These are phyloP conservation scores for Muntiacus reevesi DNA, from an alignment of 2,113 vertebrate genomes.

Conservation along the genomic window DNA sequence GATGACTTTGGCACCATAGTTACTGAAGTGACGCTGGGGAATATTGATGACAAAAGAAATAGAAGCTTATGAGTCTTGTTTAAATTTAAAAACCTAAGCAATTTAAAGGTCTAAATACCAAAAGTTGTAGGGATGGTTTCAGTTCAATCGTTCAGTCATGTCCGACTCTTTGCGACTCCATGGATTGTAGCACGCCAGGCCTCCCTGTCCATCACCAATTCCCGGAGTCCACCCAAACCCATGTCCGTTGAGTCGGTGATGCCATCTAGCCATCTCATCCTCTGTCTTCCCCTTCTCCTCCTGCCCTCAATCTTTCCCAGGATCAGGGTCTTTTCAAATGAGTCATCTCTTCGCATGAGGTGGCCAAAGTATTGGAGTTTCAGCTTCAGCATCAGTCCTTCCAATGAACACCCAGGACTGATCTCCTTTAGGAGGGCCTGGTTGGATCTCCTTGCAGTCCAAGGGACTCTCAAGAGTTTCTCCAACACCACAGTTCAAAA, in stretches of 20 bases:
- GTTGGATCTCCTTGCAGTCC: background rate
- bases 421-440: background rate
- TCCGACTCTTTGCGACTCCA: rapidly evolving
- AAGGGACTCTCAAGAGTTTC: background rate
- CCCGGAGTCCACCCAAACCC: rapidly evolving
- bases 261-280: background rate
- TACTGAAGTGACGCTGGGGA: background rate
- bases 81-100: background rate
- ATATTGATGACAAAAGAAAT: background rate
- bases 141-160: background rate
- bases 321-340: background rate
- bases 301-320: background rate
- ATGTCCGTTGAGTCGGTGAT: rapidly evolving
- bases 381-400: background rate
- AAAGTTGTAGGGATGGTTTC: background rate
- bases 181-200: rapidly evolving
- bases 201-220: background rate
- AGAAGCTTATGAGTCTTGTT: background rate
- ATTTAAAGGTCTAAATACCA: background rate
- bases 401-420: background rate
- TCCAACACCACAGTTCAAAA: background rate
- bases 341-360: background rate
- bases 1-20: background rate
- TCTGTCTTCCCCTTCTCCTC: background rate
- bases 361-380: background rate